Evolutionary conservation across 2,888 invertebrate species (phyloP), one percentile per base, ranked within the genome.

Genomic region (Cosmia trapezina): DNA sequence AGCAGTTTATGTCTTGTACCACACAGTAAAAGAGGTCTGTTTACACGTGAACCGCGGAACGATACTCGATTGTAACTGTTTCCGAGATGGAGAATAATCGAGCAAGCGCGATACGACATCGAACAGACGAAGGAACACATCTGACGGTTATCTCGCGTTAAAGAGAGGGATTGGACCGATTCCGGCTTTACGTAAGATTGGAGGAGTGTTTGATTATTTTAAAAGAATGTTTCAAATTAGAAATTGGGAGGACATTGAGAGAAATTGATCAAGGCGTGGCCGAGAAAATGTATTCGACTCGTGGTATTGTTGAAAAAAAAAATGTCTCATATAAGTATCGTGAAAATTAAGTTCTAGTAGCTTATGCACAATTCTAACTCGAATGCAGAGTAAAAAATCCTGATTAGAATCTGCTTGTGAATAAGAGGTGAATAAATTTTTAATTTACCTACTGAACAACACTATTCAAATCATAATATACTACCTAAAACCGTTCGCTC

Each of bases 31-130:
- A 89, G 87, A 87, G 86, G 87, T 86, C 85, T 95, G 94, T 95
- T 95, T 94, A 93, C 88, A 86, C 84, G 76, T 83, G 85, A 83
- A 79, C 83, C 80, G 83, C 84, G 87, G 85, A 89, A 86, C 93
- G 93, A 93, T 93, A 92, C 91, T 89, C 91, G 90, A 94, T 93
- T 94, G 94, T 94, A 95, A 94, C 95, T 91, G 92, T 93, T 94
- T 93, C 92, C 92, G 87, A 89, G 90, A 90, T 89, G 88, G 80
- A 90, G 91, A 94, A 94, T 93, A 91, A 92, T 93, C 91, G 89
- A 73, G 89, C 89, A 91, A 89, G 94, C 93, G 95, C 89, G 93
- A 95, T 90, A 88, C 89, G 94, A 95, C 90, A 91, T 80, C 91
- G 76, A 91, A 84, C 95, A 95, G 94, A 86, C 83, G 78, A 84